A percentile compares a stretch with the other conserved stretches of the same genome.
These are phyloP conservation scores for Pristionchus mayeri DNA, from an alignment of 2,888 invertebrate species.

Conservation along the genomic window DNA sequence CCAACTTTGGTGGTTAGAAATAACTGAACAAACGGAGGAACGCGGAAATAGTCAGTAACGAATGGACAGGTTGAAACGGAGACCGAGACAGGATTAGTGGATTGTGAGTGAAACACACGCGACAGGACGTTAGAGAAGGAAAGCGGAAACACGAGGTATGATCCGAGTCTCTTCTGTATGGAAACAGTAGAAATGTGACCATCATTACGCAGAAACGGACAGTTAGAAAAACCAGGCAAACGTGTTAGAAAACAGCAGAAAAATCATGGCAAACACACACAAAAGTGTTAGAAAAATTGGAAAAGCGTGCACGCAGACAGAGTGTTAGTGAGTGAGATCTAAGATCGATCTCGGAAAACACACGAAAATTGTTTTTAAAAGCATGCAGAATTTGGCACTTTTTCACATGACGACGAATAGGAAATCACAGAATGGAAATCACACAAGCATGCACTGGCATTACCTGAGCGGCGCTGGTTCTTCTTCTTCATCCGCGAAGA, in stretches of 20 bases:
- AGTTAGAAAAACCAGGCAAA: not conserved
- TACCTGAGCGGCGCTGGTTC: constrained; percentile 45
- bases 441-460: not conserved
- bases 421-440: not conserved
- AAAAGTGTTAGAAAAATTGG: constrained; percentile 31
- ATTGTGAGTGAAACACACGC: constrained; percentile 32
- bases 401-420: constrained; percentile 1
- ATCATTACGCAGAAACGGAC: constrained; percentile 43
- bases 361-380: not conserved
- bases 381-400: not conserved
- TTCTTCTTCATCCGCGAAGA: constrained; percentile 36
- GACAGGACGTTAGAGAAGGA: constrained; percentile 39
- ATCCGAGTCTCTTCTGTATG: too few relatives aligned
- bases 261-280: constrained; percentile 18
- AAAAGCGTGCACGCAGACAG: not conserved
- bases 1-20: not conserved
- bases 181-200: too few relatives aligned
- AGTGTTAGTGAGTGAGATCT: not conserved
- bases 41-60: constrained; percentile 6
- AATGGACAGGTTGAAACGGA: not conserved
- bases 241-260: constrained; percentile 40
- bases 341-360: not conserved
- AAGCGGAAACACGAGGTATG: too few relatives aligned
- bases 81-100: not conserved
- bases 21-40: not conserved